Conservation (phyloP, 1,140 invertebrate genomes). For the Meloidogyne chitwoodi region DNA sequence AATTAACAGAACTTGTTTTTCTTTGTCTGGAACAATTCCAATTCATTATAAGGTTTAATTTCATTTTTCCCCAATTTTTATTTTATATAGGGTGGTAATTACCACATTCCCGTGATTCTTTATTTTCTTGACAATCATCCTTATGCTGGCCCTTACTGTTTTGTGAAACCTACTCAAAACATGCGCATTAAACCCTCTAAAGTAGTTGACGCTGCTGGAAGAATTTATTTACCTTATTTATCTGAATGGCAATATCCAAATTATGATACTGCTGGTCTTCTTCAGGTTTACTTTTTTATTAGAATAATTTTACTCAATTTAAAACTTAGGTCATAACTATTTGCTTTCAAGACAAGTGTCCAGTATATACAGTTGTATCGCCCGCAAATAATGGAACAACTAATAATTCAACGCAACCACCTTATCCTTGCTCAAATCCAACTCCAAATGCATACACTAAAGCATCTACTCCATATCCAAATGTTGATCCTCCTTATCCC, state of each 20-base stretch:
- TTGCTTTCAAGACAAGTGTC: constrained; percentile 88
- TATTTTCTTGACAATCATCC: constrained; percentile 96
- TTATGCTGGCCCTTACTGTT: constrained; percentile 92
- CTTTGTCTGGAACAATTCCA: constrained; percentile 48
- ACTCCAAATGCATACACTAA: constrained; percentile 43
- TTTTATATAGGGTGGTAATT: constrained; percentile 68
- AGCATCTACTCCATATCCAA: constrained; percentile 52
- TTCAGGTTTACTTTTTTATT: constrained; percentile 47
- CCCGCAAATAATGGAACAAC: constrained; percentile 36
- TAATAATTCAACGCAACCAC: constrained; percentile 56
- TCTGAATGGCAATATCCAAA: constrained; percentile 85
- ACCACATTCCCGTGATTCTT: constrained; percentile 93
- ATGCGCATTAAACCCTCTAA: constrained; percentile 93
- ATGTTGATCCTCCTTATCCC: constrained; percentile 38
- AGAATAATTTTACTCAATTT: not conserved
- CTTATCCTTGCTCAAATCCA: constrained; percentile 46
- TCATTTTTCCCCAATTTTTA: constrained; percentile 29
- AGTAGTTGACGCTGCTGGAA: constrained; percentile 89
- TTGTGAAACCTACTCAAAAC: constrained; percentile 85
- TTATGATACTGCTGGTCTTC: constrained; percentile 52
- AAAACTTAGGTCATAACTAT: constrained; percentile 74
- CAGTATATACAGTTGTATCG: constrained; percentile 71
- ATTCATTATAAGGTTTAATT: constrained; percentile 50
- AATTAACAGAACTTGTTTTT: constrained; percentile 28
- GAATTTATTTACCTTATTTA: constrained; percentile 91